Evolutionary conservation across 1,140 invertebrate genomes (phyloP).

Genomic region (Calephelis nemesis): DNA sequence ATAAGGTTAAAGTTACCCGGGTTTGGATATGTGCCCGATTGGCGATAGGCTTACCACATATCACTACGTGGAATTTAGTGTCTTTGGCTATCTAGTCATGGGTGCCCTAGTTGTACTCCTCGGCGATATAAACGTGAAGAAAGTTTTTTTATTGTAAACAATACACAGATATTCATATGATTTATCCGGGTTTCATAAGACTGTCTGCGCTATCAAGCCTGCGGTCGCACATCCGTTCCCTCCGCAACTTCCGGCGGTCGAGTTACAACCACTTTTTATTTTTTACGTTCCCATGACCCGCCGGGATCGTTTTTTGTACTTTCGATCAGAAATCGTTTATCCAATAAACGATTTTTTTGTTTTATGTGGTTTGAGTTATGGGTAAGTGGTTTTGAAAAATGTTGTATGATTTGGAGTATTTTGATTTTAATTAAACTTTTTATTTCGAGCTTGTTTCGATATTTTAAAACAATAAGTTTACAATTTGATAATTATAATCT

Average conservation of each 20-base stretch:
- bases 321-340: constrained; percentile 15
- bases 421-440: background rate
- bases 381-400: constrained; percentile 9
- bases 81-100: too few species aligned
- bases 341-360: constrained; percentile 4
- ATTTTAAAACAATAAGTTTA: too few species aligned
- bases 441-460: too few species aligned
- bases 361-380: background rate
- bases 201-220: constrained; percentile 16
- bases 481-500: too few species aligned
- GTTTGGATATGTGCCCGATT: too few species aligned
- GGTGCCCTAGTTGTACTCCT: too few species aligned
- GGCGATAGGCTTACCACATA: too few species aligned
- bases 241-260: constrained; percentile 22
- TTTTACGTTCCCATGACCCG: constrained; percentile 18
- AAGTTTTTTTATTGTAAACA: too few species aligned
- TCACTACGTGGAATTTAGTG: too few species aligned
- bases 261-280: constrained; percentile 27
- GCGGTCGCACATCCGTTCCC: constrained; percentile 25
- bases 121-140: too few species aligned
- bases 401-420: background rate
- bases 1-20: too few species aligned
- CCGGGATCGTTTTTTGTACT: constrained; percentile 10
- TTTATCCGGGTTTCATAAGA: constrained; percentile 16
- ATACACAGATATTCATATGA: background rate